A percentile compares a stretch with the other conserved stretches of the same genome.
These are phyloP conservation scores for Mesoligia furuncula DNA, from an alignment of 2,888 invertebrate species.

Conservation along the genomic window DNA sequence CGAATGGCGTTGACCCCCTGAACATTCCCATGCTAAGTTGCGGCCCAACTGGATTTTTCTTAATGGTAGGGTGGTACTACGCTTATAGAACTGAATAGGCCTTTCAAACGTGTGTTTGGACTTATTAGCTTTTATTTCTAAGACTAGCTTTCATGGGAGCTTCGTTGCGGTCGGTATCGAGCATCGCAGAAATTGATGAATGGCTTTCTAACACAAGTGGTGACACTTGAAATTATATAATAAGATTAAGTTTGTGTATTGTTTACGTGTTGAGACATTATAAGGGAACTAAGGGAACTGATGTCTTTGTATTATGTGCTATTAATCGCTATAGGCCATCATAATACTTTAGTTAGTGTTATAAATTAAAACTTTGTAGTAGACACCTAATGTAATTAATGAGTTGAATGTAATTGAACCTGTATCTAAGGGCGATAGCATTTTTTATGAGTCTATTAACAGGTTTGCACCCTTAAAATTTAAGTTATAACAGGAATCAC, in stretches of 20 bases:
- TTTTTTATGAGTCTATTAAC: constrained; percentile 39
- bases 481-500: constrained; percentile 50
- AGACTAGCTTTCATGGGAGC: constrained; percentile 84
- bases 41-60: constrained; percentile 86
- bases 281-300: background rate
- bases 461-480: constrained; percentile 52
- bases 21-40: constrained; percentile 87
- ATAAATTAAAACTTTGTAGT: background rate
- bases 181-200: constrained; percentile 68
- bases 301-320: background rate
- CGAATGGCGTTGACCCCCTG: constrained; percentile 90
- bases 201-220: constrained; percentile 66
- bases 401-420: constrained; percentile 19
- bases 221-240: constrained; percentile 51
- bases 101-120: constrained; percentile 85
- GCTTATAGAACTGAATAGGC: constrained; percentile 82
- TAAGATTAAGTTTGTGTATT: constrained; percentile 36
- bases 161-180: constrained; percentile 64
- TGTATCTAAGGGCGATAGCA: constrained; percentile 16
- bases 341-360: background rate
- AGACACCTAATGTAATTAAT: background rate
- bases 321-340: background rate
- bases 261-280: constrained; percentile 29
- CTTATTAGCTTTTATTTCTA: constrained; percentile 88
- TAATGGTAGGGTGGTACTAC: constrained; percentile 85